Evolutionary conservation across 1,140 invertebrate genomes (phyloP).

Genomic region (Spodoptera frugiperda): DNA sequence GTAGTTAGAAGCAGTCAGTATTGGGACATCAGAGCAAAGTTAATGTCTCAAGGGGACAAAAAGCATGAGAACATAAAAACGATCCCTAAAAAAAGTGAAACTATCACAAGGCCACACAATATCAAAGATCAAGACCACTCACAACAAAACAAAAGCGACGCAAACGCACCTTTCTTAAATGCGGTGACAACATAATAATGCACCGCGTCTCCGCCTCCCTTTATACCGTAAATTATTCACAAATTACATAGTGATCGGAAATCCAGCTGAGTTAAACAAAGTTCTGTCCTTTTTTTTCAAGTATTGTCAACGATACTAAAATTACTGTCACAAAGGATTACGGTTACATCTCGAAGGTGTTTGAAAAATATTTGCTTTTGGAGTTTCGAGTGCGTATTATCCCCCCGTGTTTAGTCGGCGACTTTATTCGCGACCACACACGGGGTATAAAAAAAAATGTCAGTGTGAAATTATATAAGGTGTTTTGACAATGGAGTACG

Average conservation of each 20-base stretch:
- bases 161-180: slow-evolving; percentile 50
- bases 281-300: slow-evolving; percentile 57
- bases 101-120: slow-evolving; percentile 34
- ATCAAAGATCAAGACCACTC: slow-evolving; percentile 23
- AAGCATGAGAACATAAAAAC: slow-evolving; percentile 28
- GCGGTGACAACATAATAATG: slow-evolving; percentile 75
- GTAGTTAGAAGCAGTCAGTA: background rate
- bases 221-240: slow-evolving; percentile 69
- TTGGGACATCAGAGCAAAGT: background rate
- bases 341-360: slow-evolving; percentile 68
- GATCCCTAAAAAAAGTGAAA: slow-evolving; percentile 24
- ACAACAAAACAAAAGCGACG: slow-evolving; percentile 44
- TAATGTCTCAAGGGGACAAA: background rate
- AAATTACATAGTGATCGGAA: slow-evolving; percentile 79
- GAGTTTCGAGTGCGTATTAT: slow-evolving; percentile 71
- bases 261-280: slow-evolving; percentile 76
- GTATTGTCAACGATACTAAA: slow-evolving; percentile 80
- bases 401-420: slow-evolving; percentile 63
- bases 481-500: slow-evolving; percentile 83
- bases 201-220: slow-evolving; percentile 54
- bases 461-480: slow-evolving; percentile 79
- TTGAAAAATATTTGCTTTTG: slow-evolving; percentile 82
- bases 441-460: slow-evolving; percentile 48
- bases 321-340: slow-evolving; percentile 81
- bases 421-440: slow-evolving; percentile 81